Evolutionary conservation across 23 tunicate species (phyloP), one percentile per base, ranked within the genome.

Genomic region (Styela plicata): DNA sequence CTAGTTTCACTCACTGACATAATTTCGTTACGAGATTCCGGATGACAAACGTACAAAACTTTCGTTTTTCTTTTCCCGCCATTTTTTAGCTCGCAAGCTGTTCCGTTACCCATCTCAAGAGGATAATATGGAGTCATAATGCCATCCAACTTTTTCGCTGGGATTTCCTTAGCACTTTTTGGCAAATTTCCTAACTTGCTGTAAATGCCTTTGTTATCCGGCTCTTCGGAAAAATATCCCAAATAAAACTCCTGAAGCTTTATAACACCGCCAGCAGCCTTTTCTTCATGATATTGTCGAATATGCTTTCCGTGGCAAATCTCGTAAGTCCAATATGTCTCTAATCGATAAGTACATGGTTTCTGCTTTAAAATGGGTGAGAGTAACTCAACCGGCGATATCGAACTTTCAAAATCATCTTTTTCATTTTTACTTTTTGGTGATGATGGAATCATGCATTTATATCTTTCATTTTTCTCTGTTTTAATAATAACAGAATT

Each of bases 241-340:
- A 96, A 84, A 65, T 37, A 85, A 36, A 74, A 96, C 69, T 96
- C 99, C n/a, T 80, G 80, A 36, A 79, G n/a, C 44, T 83, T 74
- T 30, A 36, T 73, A 16, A 76, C 81, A 22, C 81, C 81, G 1
- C 81, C 81, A 7, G 66, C 27, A 7, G 80, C 80, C 74, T 87
- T 88, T 73, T 96, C 99, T 64, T 96, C 99, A 77, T 96, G 99
- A 63, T 79, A 96, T 52, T 96, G 99, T 19, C 92, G 64, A n/a
- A 96, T 66, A 52, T 87, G 89, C 64, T 87, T 87, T 0, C 97
- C 97, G 36, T 96, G 94, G 73, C 99, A 96, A 5, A 96, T 21
- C 52, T 96, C 97, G 67, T 91, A 96, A 16, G 96, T 80, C 99
- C 99, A 96, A 64, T 90, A 96, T 53, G 97, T 28, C 73, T 91